These are phyloP conservation scores for Parasteatoda tepidariorum DNA, from an alignment of 1,140 invertebrate species.

Conservation along the genomic window DNA sequence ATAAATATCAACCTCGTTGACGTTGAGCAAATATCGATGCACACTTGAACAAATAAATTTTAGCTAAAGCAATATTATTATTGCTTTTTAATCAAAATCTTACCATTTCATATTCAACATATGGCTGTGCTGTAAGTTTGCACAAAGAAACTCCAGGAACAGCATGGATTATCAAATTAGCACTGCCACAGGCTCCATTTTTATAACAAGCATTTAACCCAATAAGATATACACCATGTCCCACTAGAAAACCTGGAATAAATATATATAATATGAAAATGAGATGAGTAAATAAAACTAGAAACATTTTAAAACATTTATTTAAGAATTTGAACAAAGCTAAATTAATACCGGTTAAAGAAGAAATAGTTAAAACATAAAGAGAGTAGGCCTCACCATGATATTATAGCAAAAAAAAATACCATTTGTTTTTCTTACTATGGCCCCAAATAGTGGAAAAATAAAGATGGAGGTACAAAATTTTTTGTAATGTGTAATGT, in stretches of 20 bases:
- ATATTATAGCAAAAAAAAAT: too few relatives aligned
- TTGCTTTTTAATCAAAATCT: too few relatives aligned
- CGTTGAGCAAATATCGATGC: too few relatives aligned
- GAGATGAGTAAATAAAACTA: background rate
- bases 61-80: too few relatives aligned
- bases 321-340: background rate
- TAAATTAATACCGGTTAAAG: background rate
- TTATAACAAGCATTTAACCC: constrained; percentile 60
- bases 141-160: constrained; percentile 60
- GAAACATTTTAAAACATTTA: too few relatives aligned
- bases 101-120: constrained; percentile 63
- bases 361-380: background rate
- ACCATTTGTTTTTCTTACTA: too few relatives aligned
- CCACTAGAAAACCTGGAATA: constrained; percentile 55
- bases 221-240: constrained; percentile 62
- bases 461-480: too few relatives aligned
- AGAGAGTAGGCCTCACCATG: too few relatives aligned
- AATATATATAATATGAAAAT: background rate
- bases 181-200: constrained; percentile 56
- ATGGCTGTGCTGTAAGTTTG: constrained; percentile 46
- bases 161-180: constrained; percentile 60
- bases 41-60: too few relatives aligned
- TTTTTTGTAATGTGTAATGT: too few relatives aligned
- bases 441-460: too few relatives aligned
- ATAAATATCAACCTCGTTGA: too few relatives aligned